These are phyloP conservation scores for Dascillus cervinus DNA, from an alignment of 2,888 invertebrate genomes.

Conservation along the genomic window DNA sequence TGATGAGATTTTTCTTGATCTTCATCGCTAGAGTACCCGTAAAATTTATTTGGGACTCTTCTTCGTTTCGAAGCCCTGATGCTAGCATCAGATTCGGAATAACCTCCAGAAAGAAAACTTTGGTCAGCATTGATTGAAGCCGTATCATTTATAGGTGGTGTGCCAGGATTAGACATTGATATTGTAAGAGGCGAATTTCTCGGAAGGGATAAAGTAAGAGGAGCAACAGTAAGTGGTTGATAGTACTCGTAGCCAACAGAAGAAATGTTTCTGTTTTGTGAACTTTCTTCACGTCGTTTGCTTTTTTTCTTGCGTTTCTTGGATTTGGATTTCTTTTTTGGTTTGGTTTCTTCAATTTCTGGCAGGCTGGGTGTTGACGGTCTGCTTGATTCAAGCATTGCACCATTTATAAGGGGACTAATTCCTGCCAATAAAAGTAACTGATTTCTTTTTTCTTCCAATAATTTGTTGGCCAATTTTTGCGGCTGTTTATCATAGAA, in stretches of 20 bases:
- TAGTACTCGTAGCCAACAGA: constrained; percentile 13
- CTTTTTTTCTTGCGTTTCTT: constrained; percentile 44
- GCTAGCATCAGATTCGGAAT: constrained; percentile 54
- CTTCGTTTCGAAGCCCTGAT: constrained; percentile 68
- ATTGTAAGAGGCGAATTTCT: constrained; percentile 28
- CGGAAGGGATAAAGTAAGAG: constrained; percentile 31
- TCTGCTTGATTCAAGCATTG: constrained; percentile 55
- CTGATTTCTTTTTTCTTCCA: constrained; percentile 69
- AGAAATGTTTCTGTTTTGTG: constrained; percentile 19
- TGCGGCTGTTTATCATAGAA: constrained; percentile 82
- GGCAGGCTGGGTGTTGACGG: constrained; percentile 55
- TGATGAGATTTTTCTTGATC: constrained; percentile 53
- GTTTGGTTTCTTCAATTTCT: constrained; percentile 46
- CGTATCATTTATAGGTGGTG: constrained; percentile 9
- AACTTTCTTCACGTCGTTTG: constrained; percentile 40
- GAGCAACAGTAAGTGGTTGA: constrained; percentile 27
- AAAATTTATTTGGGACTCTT: constrained; percentile 77
- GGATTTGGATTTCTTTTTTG: constrained; percentile 57
- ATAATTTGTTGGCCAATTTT: constrained; percentile 59
- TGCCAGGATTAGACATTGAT: too few relatives aligned
- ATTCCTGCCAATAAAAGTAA: constrained; percentile 55
- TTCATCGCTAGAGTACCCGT: constrained; percentile 82
- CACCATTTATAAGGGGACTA: constrained; percentile 53
- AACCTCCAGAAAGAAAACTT: constrained; percentile 6
- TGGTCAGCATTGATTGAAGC: constrained; percentile 8